These are phyloP conservation scores for Dioctria rufipes DNA, from an alignment of 2,888 invertebrate species.

Conservation along the genomic window DNA sequence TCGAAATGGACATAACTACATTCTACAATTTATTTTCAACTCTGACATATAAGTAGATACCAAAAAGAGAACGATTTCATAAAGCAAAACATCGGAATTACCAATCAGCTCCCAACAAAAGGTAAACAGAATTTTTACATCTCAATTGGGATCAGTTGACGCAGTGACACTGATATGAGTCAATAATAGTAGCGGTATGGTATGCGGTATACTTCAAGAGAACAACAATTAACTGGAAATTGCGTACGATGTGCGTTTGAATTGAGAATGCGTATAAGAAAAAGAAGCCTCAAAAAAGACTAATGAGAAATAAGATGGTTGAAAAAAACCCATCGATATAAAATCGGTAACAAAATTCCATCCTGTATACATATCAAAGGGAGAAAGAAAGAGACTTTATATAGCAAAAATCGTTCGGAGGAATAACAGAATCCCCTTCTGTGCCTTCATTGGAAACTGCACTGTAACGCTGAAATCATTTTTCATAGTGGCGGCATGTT, in stretches of 20 bases:
- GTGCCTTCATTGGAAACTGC: conserved; percentile 51
- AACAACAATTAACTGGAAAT: conserved; percentile 41
- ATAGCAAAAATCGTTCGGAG: not conserved
- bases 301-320: not conserved
- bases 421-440: conserved; percentile 33
- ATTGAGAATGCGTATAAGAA: not conserved
- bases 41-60: too few species aligned
- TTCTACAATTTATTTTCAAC: too few species aligned
- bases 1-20: too few species aligned
- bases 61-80: too few species aligned
- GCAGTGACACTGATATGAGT: conserved; percentile 35
- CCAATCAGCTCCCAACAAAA: not conserved
- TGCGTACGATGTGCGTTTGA: conserved; percentile 21
- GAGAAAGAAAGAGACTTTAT: not conserved
- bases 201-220: not conserved
- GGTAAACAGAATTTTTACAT: not conserved
- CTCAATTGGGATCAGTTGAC: conserved; percentile 46
- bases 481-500: conserved; percentile 56
- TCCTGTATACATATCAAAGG: not conserved
- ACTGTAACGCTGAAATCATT: conserved; percentile 57
- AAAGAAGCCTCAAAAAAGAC: not conserved
- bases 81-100: not conserved
- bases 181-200: not conserved
- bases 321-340: not conserved
- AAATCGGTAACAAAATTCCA: not conserved